Evolutionary conservation across 2,888 invertebrate species (phyloP).

Genomic region (Hypomecis punctinalis): DNA sequence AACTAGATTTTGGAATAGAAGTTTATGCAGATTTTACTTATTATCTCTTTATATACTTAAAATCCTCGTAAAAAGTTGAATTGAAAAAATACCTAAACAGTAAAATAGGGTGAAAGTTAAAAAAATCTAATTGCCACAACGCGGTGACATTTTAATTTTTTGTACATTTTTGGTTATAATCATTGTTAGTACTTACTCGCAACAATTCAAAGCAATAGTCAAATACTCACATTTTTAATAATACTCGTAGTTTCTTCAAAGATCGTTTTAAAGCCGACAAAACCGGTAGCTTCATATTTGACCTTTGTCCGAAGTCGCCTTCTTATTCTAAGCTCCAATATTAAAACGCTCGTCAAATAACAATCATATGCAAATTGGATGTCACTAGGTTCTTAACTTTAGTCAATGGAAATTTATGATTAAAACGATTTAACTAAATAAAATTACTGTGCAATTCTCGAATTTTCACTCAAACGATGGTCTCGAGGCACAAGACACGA

Average conservation of each 20-base stretch:
- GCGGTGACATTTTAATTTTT: too few relatives aligned
- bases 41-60: too few relatives aligned
- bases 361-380: constrained; percentile 12
- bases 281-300: constrained; percentile 45
- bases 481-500: background rate
- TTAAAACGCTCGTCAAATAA: constrained; percentile 3
- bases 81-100: too few relatives aligned
- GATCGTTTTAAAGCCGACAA: constrained; percentile 56
- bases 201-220: too few relatives aligned
- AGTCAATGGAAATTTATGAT: constrained; percentile 1
- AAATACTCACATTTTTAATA: constrained; percentile 71
- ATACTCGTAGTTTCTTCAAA: constrained; percentile 55
- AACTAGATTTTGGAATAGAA: too few relatives aligned
- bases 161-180: too few relatives aligned
- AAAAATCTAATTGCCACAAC: too few relatives aligned
- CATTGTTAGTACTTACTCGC: too few relatives aligned
- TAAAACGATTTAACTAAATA: background rate
- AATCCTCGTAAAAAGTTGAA: too few relatives aligned
- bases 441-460: background rate
- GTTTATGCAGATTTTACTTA: too few relatives aligned
- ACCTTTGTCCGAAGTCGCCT: constrained; percentile 19
- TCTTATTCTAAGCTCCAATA: background rate
- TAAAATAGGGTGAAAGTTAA: too few relatives aligned
- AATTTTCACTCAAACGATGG: background rate
- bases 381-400: background rate